Evolutionary conservation across 2,797 vertebrate species (phyloP), one percentile per base, ranked within the genome.

Genomic region (Champsocephalus gunnari): DNA sequence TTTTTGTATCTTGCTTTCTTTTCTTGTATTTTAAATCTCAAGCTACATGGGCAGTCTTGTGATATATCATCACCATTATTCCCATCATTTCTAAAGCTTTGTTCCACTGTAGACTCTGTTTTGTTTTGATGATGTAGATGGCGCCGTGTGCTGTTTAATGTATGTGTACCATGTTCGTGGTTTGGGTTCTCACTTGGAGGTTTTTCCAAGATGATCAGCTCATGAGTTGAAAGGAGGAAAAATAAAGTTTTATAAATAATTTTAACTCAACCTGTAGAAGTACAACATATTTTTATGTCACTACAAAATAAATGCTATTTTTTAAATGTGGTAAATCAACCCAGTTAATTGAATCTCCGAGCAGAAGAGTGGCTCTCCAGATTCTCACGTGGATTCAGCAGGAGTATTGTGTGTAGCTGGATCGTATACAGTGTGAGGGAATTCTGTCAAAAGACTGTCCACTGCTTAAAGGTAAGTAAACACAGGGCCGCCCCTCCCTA

Each of bases 181-280:
- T 91, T 94, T 88, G 87, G 86, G 79, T 90, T 92, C 85, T 89
- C 77, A 59, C 87, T 90, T 93, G 86, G 86, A 92, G 63, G 62
- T 89, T 88, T 38, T 86, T 88, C 86, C 79, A 87, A 93, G 86
- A 73, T 72, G 84, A 87, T 90, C 80, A 82, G 73, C 84, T 90
- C 85, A 88, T 80, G 78, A 87, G 91, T 86, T 91, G 77, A 88
- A 84, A 86, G 88, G 67, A 88, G 79, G 72, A 84, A 38, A 84
- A 94, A 95, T 94, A 93, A 94, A 92, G 90, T 90, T 95, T 94
- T 93, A 88, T 94, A 92, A 92, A 94, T 94, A 93, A 95, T 92
- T 90, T 80, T 16, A 84, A 84, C 70, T 71, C 57, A 71, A 44
- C 64, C 38, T 75, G 57, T 66, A 63, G 14, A 75, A 48, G 57